Evolutionary conservation across 2,113 vertebrate genomes (phyloP).

Genomic region (Psittacara wagleri): DNA sequence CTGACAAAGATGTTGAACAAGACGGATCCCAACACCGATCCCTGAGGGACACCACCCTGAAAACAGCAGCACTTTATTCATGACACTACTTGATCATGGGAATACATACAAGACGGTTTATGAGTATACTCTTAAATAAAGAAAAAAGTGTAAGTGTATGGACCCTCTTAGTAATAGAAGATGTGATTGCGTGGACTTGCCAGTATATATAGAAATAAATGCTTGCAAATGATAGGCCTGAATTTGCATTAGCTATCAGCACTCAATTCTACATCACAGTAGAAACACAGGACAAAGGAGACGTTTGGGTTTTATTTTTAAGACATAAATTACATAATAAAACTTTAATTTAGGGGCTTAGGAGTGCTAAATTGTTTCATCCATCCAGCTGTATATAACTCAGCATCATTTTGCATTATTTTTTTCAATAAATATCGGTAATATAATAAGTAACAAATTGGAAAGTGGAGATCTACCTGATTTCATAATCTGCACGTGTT

Average conservation of each 20-base stretch:
- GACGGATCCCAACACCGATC: too few relatives aligned
- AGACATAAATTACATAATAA: neutral
- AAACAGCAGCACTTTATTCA: neutral
- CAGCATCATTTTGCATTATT: neutral
- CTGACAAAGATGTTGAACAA: too few relatives aligned
- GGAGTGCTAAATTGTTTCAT: neutral
- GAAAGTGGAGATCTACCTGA: neutral
- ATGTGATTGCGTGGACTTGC: neutral
- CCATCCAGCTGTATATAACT: neutral
- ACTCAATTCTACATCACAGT: neutral
- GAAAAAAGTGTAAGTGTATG: neutral
- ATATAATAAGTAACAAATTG: neutral
- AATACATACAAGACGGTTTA: neutral
- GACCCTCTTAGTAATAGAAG: neutral
- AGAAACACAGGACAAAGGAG: neutral
- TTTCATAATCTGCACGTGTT: neutral
- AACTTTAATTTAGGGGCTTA: neutral
- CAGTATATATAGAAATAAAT: neutral
- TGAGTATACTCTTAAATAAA: neutral
- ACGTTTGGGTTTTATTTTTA: neutral
- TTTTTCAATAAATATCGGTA: neutral
- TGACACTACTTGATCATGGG: neutral
- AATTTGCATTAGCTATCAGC: neutral
- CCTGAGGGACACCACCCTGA: neutral
- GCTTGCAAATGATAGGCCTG: neutral